phyloP scores from a whole-genome alignment of 92 coral and sea anemone species.

The Chrysogorgia sp. region DNA sequence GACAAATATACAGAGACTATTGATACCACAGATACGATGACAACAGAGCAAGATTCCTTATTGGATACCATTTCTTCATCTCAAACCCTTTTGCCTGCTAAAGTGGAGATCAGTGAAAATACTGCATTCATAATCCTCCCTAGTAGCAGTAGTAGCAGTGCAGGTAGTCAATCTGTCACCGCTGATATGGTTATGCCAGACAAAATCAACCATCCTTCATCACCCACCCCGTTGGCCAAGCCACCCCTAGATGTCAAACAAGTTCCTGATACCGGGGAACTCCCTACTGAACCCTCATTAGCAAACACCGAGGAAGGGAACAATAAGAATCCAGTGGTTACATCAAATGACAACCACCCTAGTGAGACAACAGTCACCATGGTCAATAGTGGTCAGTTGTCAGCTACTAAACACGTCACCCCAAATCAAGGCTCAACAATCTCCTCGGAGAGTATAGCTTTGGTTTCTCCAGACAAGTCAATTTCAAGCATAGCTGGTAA shows the following conservation, averaged over 20 bases:
- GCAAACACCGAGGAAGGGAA: neutral
- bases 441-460: neutral
- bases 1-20: neutral
- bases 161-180: neutral
- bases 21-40: neutral
- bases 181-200: neutral
- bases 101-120: neutral
- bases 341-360: neutral
- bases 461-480: neutral
- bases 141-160: neutral
- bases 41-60: neutral
- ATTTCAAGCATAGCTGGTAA: neutral
- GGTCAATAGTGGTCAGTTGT: neutral
- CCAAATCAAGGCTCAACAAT: neutral
- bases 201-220: neutral
- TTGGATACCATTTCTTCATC: no score
- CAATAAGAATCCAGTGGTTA: neutral
- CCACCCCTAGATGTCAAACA: conserved; percentile 29
- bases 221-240: conserved; percentile 16
- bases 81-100: no score
- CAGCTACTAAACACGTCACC: neutral
- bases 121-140: neutral
- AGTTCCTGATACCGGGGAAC: neutral
- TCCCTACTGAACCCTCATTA: neutral
- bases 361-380: neutral